A percentile compares a stretch with the other conserved stretches of the same genome.
These are phyloP conservation scores for Uromys caudimaculatus DNA, from an alignment of 2,797 vertebrate genomes.

Conservation along the genomic window DNA sequence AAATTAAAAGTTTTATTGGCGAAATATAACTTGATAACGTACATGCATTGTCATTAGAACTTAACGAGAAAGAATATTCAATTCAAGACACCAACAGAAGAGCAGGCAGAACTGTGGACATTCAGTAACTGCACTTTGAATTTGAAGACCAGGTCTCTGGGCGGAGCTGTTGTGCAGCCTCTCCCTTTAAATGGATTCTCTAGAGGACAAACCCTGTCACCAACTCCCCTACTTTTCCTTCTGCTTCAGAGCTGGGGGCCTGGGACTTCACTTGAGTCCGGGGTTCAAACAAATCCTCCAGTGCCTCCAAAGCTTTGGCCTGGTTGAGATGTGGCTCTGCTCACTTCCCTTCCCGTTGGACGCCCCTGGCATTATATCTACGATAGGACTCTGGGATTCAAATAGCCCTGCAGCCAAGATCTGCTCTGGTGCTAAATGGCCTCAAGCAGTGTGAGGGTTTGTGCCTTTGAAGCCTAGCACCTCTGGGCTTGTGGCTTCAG, in stretches of 20 bases:
- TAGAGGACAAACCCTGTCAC: not conserved
- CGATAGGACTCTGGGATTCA: constrained; percentile 21
- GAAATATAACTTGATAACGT: constrained; percentile 62
- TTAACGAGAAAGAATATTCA: constrained; percentile 28
- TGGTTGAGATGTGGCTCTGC: not conserved
- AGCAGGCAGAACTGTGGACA: not conserved
- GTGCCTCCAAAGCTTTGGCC: not conserved
- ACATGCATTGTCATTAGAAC: constrained; percentile 47
- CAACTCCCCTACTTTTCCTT: not conserved
- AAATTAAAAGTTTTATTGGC: constrained; percentile 75
- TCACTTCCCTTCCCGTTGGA: not conserved
- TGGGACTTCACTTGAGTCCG: not conserved
- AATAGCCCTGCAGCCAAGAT: constrained; percentile 42
- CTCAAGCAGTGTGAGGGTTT: constrained; percentile 66
- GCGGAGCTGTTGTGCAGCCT: not conserved
- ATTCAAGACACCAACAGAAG: not conserved
- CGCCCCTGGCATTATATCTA: not conserved
- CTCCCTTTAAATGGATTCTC: constrained; percentile 15
- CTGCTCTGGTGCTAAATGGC: constrained; percentile 61
- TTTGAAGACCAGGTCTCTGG: not conserved
- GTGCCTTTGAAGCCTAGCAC: constrained; percentile 42
- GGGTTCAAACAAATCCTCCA: not conserved
- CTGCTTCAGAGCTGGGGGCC: constrained; percentile 14
- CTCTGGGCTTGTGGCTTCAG: constrained; percentile 45
- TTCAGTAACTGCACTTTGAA: constrained; percentile 4